phyloP scores from a whole-genome alignment of 2,797 vertebrate genomes.

The Pteropus rufus region DNA sequence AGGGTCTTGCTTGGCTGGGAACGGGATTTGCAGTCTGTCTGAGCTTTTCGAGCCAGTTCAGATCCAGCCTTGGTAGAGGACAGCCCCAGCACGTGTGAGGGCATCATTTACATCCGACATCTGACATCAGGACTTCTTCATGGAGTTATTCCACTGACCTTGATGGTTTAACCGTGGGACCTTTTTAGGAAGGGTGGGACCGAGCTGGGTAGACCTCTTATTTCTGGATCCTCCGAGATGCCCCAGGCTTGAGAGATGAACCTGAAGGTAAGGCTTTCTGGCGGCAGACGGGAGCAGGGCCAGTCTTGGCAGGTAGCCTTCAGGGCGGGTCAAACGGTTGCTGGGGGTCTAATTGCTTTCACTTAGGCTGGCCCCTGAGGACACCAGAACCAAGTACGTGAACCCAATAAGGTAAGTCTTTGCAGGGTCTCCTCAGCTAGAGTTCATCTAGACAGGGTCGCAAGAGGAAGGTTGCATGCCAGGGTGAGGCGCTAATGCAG shows the following conservation, averaged over 20 bases:
- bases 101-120: background rate
- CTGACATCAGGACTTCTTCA: background rate
- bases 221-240: background rate
- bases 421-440: background rate
- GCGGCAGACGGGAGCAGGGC: background rate
- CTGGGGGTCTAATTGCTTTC: too few relatives aligned
- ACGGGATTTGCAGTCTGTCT: background rate
- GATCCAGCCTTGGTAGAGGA: background rate
- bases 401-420: background rate
- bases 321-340: background rate
- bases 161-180: background rate
- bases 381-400: background rate
- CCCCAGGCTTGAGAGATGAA: background rate
- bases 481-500: background rate
- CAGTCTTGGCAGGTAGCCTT: background rate
- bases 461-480: background rate
- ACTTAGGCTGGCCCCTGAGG: background rate
- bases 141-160: background rate
- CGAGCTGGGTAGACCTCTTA: background rate
- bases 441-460: background rate
- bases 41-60: background rate
- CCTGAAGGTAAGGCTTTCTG: background rate
- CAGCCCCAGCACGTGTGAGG: background rate
- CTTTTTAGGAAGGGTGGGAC: background rate
- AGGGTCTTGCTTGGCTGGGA: background rate